Conservation (phyloP, 2,797 vertebrate species). For the Yasuhikotakia modesta region DNA sequence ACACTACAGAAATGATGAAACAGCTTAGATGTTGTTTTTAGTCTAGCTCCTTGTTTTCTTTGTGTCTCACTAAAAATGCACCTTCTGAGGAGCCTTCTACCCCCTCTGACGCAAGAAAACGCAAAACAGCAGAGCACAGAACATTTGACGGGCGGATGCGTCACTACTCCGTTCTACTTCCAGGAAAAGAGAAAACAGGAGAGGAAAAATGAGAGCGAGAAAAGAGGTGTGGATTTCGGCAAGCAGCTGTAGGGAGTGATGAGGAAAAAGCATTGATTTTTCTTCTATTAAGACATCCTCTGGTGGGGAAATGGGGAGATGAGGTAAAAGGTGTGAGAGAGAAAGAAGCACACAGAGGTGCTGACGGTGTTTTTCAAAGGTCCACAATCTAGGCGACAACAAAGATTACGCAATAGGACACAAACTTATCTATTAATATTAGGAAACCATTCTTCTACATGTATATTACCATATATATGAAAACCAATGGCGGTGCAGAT, state of each 20-base stretch:
- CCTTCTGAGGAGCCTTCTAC: constrained; percentile 59
- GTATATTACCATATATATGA: not conserved
- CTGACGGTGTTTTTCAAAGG: constrained; percentile 76
- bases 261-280: constrained; percentile 80
- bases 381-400: constrained; percentile 77
- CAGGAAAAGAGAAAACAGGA: constrained; percentile 71
- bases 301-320: constrained; percentile 62
- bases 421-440: not conserved
- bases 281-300: constrained; percentile 79
- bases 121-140: constrained; percentile 74
- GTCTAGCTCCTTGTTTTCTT: constrained; percentile 65
- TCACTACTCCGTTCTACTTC: constrained; percentile 80
- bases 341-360: constrained; percentile 53
- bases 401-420: constrained; percentile 72
- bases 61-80: constrained; percentile 68
- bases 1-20: constrained; percentile 45
- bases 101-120: constrained; percentile 76
- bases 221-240: constrained; percentile 75
- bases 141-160: constrained; percentile 79
- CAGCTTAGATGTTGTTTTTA: constrained; percentile 50
- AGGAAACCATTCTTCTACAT: not conserved
- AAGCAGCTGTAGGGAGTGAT: constrained; percentile 77
- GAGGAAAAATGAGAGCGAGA: constrained; percentile 61
- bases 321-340: constrained; percentile 6
- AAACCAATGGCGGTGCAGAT: not conserved